Conservation (phyloP, 2,888 invertebrate species). For the Scaptomyza cyrtandrae region DNA sequence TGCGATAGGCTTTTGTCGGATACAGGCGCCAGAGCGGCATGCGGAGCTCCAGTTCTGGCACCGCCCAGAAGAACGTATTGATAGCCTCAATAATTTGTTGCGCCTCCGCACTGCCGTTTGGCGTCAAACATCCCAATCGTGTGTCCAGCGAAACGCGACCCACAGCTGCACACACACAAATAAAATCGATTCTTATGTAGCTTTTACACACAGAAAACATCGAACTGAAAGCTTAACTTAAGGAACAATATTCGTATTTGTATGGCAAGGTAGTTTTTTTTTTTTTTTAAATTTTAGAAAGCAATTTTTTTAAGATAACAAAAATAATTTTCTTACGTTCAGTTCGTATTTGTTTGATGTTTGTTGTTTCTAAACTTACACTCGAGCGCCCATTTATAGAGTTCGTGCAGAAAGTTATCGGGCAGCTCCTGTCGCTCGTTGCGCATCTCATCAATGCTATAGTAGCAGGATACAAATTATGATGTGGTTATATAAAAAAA, state of each 20-base stretch:
- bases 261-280: too few species aligned
- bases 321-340: background rate
- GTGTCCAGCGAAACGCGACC: conserved; percentile 92
- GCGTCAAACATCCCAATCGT: conserved; percentile 90
- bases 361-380: conserved; percentile 87
- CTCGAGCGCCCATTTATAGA: conserved; percentile 96
- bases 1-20: conserved; percentile 89
- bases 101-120: conserved; percentile 87
- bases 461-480: conserved; percentile 13
- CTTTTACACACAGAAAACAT: conserved; percentile 1
- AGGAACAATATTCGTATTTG: too few species aligned
- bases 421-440: conserved; percentile 90
- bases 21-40: conserved; percentile 91
- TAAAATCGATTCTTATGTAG: too few species aligned
- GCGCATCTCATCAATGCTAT: conserved; percentile 87
- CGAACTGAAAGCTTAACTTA: background rate
- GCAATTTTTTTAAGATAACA: too few species aligned
- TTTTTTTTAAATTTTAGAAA: too few species aligned
- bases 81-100: conserved; percentile 91
- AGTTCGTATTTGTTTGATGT: background rate
- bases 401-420: conserved; percentile 93
- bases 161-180: conserved; percentile 87
- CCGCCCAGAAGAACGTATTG: conserved; percentile 91
- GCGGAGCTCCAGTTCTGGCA: conserved; percentile 90
- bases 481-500: conserved; percentile 50